Conservation (phyloP, 2,797 vertebrate genomes). For the Sphenopsis melanotis region DNA sequence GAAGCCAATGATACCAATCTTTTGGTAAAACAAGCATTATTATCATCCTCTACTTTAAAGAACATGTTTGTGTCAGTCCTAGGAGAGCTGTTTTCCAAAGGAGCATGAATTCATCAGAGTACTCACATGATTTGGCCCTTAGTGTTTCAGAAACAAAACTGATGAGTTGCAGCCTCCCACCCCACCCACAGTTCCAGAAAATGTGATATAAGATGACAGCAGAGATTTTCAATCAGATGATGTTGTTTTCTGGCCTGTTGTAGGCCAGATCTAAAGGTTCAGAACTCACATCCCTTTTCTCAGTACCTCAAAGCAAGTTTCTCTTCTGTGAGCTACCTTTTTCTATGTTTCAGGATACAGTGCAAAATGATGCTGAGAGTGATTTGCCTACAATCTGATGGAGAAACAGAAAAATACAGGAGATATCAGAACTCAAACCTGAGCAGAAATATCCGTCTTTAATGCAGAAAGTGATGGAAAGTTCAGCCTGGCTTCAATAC, state of each 20-base stretch:
- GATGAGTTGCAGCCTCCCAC: background rate
- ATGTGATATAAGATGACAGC: background rate
- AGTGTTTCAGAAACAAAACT: constrained; percentile 32
- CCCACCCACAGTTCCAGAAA: background rate
- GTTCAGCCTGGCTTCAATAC: background rate
- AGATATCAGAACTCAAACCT: background rate
- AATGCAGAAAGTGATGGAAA: background rate
- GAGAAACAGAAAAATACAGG: background rate
- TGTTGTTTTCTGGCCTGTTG: background rate
- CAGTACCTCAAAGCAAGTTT: background rate
- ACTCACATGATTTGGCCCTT: background rate
- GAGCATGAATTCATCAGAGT: background rate
- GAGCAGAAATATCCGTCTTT: background rate
- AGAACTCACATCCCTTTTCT: background rate
- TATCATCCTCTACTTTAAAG: background rate
- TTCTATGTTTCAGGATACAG: background rate
- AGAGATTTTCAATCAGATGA: background rate
- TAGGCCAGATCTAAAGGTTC: background rate
- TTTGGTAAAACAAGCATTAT: background rate
- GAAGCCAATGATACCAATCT: background rate
- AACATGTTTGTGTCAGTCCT: background rate
- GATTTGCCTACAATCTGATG: background rate
- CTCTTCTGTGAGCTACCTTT: background rate
- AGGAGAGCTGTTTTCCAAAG: background rate
- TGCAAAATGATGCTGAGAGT: background rate